Base-by-base conservation (phyloP, 2,797 vertebrate species). In the Lithobates pipiens region DNA sequence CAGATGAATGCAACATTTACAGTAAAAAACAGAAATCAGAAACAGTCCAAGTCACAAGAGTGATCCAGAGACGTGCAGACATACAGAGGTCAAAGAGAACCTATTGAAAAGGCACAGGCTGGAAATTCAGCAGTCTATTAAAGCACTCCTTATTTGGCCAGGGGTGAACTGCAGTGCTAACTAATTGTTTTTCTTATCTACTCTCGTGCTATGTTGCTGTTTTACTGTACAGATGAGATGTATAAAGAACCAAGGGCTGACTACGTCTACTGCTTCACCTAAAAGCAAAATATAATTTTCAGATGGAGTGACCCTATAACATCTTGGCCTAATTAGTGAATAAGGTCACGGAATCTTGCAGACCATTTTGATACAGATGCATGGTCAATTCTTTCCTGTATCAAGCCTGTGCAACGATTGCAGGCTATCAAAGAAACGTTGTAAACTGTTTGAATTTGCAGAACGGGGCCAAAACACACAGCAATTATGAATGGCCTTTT, bases 401-500 rank as follows among this genome's bases (percentile, higher is more conserved):
- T 63, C 34, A 57, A 13, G 23, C 32, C 23, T 65, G 25, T 46
- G 0, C 10, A 15, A 10, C 10, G 27, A 50, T 84, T 77, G 10
- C 50, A 42, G 50, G 36, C 76, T 65, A 57, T 78, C 65, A 84
- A 70, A 78, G 68, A 73, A 67, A 78, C 39, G 63, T 76, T 50
- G 57, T 85, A 44, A 77, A 54, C 68, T 78, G 72, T 73, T 79
- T 85, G 83, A 73, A 36, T 79, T 85, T 78, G 69, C 54, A 78
- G 54, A 78, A 78, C 61, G 36, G 39, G 50, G 69, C 69, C 69
- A 69, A 84, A 79, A 85, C 76, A 71, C 76, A 78, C 83, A 85
- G 77, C 76, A 78, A 85, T 85, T 78, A 85, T 78, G 72, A 73
- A 79, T 79, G 68, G 81, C 50, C 50, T 85, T 85, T 85, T 42